These are phyloP conservation scores for Phrynocephalus vlangalii DNA, from an alignment of 2,797 vertebrate species.

Conservation along the genomic window DNA sequence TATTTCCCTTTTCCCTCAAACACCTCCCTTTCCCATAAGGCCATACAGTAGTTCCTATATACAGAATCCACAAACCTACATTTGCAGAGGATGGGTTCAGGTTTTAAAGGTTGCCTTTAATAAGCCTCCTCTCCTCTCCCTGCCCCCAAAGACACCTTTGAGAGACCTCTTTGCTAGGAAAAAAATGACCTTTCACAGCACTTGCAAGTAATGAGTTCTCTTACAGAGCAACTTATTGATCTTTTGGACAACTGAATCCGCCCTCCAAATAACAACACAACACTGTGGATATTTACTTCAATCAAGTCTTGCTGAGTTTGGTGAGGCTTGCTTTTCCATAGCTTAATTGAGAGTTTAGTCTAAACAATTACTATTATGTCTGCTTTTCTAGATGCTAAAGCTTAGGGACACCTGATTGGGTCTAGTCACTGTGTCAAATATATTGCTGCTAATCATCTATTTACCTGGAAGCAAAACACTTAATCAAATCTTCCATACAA, in stretches of 20 bases:
- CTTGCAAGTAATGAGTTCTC: slow-evolving; percentile 21
- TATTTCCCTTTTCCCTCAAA: neutral
- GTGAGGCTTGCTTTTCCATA: neutral
- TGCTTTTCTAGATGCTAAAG: neutral
- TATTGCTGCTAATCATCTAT: neutral
- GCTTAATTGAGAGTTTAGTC: neutral
- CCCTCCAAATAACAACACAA: neutral
- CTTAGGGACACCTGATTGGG: neutral
- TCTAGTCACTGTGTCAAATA: neutral
- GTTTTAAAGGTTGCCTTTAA: neutral
- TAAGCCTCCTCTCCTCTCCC: neutral
- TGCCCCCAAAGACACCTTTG: neutral
- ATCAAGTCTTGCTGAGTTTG: neutral
- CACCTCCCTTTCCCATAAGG: neutral
- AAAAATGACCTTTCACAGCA: neutral
- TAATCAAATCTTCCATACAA: neutral
- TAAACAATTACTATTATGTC: neutral
- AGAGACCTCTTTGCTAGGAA: neutral
- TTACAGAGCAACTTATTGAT: neutral
- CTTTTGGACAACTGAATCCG: too few species aligned
- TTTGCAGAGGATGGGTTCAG: neutral
- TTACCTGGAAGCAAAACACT: slow-evolving; percentile 5
- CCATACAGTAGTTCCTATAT: neutral
- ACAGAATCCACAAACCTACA: neutral
- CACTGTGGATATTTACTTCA: neutral